phyloP scores from a whole-genome alignment of 1,140 invertebrate species.

The Papilio polyxenes region DNA sequence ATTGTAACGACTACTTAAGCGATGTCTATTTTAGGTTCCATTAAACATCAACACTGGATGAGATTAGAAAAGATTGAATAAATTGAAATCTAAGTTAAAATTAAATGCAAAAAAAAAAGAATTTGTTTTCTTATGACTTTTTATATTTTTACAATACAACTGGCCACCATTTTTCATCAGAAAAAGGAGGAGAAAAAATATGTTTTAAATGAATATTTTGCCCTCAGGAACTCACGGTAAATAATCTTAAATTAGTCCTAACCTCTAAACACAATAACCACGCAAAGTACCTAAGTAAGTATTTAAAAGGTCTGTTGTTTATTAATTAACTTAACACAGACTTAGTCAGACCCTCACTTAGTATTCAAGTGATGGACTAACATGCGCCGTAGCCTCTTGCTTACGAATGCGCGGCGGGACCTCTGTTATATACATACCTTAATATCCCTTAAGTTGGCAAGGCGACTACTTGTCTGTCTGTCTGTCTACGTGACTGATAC shows the following conservation, averaged over 20 bases:
- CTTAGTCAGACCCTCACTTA: slow-evolving; percentile 13
- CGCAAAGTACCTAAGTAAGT: neutral
- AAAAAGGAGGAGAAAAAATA: no score
- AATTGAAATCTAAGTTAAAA: no score
- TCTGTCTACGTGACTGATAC: slow-evolving; percentile 40
- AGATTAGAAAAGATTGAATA: no score
- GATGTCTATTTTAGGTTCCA: neutral
- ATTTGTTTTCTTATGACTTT: no score
- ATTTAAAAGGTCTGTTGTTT: neutral
- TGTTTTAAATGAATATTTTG: no score
- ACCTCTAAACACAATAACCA: slow-evolving; percentile 5
- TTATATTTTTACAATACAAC: no score
- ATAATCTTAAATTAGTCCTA: neutral
- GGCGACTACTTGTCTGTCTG: slow-evolving; percentile 43
- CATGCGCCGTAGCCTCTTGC: neutral
- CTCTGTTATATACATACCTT: neutral
- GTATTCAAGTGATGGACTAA: neutral
- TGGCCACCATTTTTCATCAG: no score
- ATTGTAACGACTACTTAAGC: slow-evolving; percentile 23
- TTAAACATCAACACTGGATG: neutral
- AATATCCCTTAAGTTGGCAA: slow-evolving; percentile 22
- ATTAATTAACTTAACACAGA: slow-evolving; percentile 16
- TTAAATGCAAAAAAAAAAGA: no score
- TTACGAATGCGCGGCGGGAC: neutral
- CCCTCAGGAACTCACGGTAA: no score